These are phyloP conservation scores for Acromyrmex heyeri DNA, from an alignment of 1,140 invertebrate genomes.

Conservation along the genomic window DNA sequence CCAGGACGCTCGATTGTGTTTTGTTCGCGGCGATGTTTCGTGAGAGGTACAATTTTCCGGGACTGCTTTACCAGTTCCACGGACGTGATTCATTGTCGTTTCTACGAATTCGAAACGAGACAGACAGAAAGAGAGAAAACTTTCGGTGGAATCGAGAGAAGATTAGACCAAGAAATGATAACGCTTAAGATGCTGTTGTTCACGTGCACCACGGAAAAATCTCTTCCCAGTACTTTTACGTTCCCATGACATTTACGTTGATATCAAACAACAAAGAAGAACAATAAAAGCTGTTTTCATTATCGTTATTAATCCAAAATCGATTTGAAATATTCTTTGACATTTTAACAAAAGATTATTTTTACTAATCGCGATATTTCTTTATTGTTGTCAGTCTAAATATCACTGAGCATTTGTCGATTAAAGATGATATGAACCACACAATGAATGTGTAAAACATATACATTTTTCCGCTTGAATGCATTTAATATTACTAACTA, in stretches of 20 bases:
- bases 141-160: conserved; percentile 61
- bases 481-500: not conserved
- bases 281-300: not conserved
- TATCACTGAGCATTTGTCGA: not conserved
- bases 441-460: not conserved
- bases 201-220: not conserved
- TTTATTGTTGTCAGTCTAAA: not conserved
- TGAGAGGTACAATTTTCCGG: conserved; percentile 56
- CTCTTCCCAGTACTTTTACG: too few species aligned
- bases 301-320: conserved; percentile 4
- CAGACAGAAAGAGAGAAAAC: not conserved
- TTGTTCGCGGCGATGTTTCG: conserved; percentile 57
- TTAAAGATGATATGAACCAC: not conserved
- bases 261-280: not conserved
- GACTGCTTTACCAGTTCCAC: not conserved
- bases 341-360: not conserved
- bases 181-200: conserved; percentile 19
- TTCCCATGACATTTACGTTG: too few species aligned
- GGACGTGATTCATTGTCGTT: conserved; percentile 47
- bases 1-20: conserved; percentile 38
- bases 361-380: not conserved
- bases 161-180: conserved; percentile 51
- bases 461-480: not conserved
- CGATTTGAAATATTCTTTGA: not conserved
- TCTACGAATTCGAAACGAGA: conserved; percentile 15